Evolutionary conservation across 2,113 vertebrate genomes (phyloP), one percentile per base, ranked within the genome.

Genomic region (Typhlomys cinereus): DNA sequence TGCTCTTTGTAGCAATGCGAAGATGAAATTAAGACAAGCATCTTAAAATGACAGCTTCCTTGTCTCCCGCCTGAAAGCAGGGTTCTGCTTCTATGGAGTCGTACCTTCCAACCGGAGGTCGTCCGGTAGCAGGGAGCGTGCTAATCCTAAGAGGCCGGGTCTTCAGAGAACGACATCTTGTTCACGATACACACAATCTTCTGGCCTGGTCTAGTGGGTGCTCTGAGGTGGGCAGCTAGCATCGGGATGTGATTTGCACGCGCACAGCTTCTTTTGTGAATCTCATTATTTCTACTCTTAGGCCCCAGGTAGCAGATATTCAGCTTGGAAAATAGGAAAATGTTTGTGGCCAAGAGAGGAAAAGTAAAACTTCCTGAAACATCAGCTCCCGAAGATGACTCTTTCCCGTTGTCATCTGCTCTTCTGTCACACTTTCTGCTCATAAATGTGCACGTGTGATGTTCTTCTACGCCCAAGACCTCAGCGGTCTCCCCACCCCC

Each of bases 31-130:
- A n/a, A n/a, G n/a, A n/a, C n/a, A n/a, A n/a, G n/a, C n/a, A n/a
- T 70, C 83, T 59, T 74, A 90, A 88, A 78, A 90, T 71, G n/a
- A 54, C 17, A 52, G 20, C 59, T 59, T 82, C 66, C 48, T 61
- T 88, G 46, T 70, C 48, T 93, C 17, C 5, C 74, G 25, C 61
- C 59, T 92, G 69, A 75, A 73, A 90, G 87, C 23, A 18, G 64
- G 74, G 8, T 84, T 83, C 36, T 89, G 21, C 9, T 11, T 75
- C 27, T 71, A 2, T 83, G 46, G 39, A 90, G 70, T 34, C 34
- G 50, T 44, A 15, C 36, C 69, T 71, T 73, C 48, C 70, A 64
- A 62, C 8, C 18, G 64, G 48, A 80, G 87, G 36, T 36, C 18
- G 1, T 76, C 93, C 41, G 34, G 41, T 62, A 27, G 41, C 67